Evolutionary conservation across 2,113 vertebrate species (phyloP), one percentile per base, ranked within the genome.

Genomic region (Haemorhous mexicanus): DNA sequence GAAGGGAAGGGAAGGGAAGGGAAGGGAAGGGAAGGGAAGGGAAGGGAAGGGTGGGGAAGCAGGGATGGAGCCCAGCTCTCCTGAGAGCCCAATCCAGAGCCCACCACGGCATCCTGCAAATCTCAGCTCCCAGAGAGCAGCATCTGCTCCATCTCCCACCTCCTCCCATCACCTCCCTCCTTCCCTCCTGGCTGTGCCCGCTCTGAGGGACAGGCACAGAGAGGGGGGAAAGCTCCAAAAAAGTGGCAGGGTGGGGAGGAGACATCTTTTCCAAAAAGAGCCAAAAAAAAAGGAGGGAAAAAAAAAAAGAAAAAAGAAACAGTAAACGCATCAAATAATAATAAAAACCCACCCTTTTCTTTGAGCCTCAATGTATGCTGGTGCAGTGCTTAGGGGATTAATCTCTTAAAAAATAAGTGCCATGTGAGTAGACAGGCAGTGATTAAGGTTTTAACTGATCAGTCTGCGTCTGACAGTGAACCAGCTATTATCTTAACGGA

Each of bases 371-470:
- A 97, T 98, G 98, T 98, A 98, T 98, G 98, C 98, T 94, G 97
- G 98, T 98, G 98, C 97, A 87, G 97, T 97, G 98, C 98, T 98
- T 98, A 97, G 95, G 98, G 98, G 98, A 98, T 98, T 98, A 98
- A 98, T 98, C 98, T 99, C 98, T 98, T 98, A 98, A 98, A 97
- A 98, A 98, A 97, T 98, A 98, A 98, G 98, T 99, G 99, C 99
- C 98, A 99, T 98, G 98, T 97, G 97, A 99, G 99, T 99, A 99
- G 99, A 99, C 99, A 99, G 99, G 99, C 99, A 98, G 99, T 99
- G 99, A 99, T 99, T 99, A 99, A 99, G 99, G 99, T 99, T 99
- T 99, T 99, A 99, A 99, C 98, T 99, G 99, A 99, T 99, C 99
- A 99, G 99, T 99, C 99, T 97, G 98, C 98, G 97, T 98, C 99